Evolutionary conservation across 2,797 vertebrate genomes (phyloP), one percentile per base, ranked within the genome.

Genomic region (Eurystomus glaucurus): DNA sequence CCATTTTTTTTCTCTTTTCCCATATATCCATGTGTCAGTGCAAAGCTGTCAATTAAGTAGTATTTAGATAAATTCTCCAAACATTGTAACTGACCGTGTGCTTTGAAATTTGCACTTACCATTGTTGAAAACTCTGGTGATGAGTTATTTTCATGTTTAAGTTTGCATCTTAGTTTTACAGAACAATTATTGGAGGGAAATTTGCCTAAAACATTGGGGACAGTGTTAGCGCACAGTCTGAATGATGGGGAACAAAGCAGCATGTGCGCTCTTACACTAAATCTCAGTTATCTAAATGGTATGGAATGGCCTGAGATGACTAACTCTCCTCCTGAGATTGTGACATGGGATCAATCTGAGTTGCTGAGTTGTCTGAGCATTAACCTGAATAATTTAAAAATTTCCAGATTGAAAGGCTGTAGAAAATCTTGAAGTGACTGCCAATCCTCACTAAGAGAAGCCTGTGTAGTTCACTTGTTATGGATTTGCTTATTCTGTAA

Each of bases 371-470:
- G 35, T 91, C 68, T 95, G 66, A 86, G 22, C 20, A 46, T 83
- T 93, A 90, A 86, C 28, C 54, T 70, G 62, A 90, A 70, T 85
- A 84, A 89, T 80, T 85, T 22, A 70, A 92, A 84, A 72, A 55
- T 20, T 60, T 93, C 48, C 48, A 41, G 16, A 43, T 0, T 57
- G 55, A 64, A 81, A 88, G 52, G 10, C 43, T 82, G 80, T 72
- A 37, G 83, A 83, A 79, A 92, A 85, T 91, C 37, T 43, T n/a
- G 66, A 91, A 86, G 70, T 18, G 35, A 11, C 46, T 95, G 52
- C 45, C n/a, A 55, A 0, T 79, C 13, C 43, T 94, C 7, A 4
- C 45, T 72, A n/a, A 69, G 29, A 64, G 51, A 86, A 79, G 16
- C 26, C 29, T 57, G 19, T 62, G 14, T 70, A 58, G 37, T 87